Evolutionary conservation across 2,797 vertebrate species (phyloP), one percentile per base, ranked within the genome.

Genomic region (Sardinella longiceps): DNA sequence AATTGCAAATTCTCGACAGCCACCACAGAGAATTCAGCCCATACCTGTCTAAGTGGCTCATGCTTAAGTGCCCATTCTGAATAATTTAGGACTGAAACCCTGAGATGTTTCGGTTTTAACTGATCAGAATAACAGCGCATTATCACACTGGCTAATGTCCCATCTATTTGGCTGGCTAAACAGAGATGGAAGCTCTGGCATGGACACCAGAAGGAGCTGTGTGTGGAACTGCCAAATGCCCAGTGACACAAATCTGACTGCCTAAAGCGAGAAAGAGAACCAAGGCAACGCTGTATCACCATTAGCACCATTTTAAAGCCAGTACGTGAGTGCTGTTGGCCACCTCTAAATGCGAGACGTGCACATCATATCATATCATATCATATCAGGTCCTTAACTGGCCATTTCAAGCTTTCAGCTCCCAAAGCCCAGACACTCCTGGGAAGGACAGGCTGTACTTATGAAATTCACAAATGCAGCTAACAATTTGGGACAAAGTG

Each of bases 401-500:
- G 20, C 33, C 70, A 39, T 33, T 70, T 33, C 63, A 18, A 15
- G 12, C 30, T 30, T 33, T 12, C 63, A 70, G 63, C 30, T 37
- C 30, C 5, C 63, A 70, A 70, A 70, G 30, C 70, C 70, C 70
- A 77, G 37, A 77, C 15, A 77, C 70, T 60, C 33, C 70, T 2
- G 70, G 37, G 15, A 43, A n/a, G 37, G 37, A 77, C 70, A 43
- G 9, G 6, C 70, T 43, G 70, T n/a, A 43, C 33, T 77, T 77
- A 39, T 77, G 33, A 43, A 77, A 77, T 77, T 43, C 37, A 43
- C 70, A 37, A 43, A 77, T 23, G 70, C 70, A 77, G 37, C 70
- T 20, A 39, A 18, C 37, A 39, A 37, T 77, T 33, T 9, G 23
- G 56, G n/a, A 25, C 56, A 60, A 60, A 60, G 33, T 77, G 33